Evolutionary conservation across 2,888 invertebrate species (phyloP), one percentile per base, ranked within the genome.

Genomic region (Parapristionchus giblindavisi): DNA sequence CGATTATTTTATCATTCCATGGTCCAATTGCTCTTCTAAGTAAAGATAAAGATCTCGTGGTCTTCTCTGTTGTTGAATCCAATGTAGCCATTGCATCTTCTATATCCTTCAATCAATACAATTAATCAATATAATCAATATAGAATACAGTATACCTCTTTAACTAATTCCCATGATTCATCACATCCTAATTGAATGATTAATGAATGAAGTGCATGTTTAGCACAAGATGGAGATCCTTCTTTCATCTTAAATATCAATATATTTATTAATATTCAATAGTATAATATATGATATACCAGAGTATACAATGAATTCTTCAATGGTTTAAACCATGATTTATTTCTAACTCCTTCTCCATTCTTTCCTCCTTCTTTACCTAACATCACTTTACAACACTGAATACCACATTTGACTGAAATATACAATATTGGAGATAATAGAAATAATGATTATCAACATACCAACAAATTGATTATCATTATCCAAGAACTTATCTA

Each of bases 261-360:
- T 60, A 8, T 1, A 3, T 34, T 60, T 36, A 29, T 34, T n/a
- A 24, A 29, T n/a, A n/a, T 60, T 36, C 34, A 34, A 36, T 36
- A 24, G 8, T 3, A 5, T 36, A n/a, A 11, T 6, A 14, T n/a
- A 38, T 24, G 1, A n/a, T n/a, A n/a, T n/a, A 61, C 61, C 61
- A 14, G 24, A 14, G 27, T 27, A 24, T 40, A 27, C 6, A 61
- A 32, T 24, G 61, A 24, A 3, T 61, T 3, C 61, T 61, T 61
- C 61, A 61, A 40, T n/a, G 32, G 29, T 21, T 61, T 27, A 8
- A 38, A 38, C 61, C 61, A 61, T 40, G 24, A 40, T 21, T 61
- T 40, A 32, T 32, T 27, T 61, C 61, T 61, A n/a, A 61, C 27
- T 40, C 40, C 40, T 40, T 32, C 61, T 61, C 61, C 61, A 61